These are phyloP conservation scores for Alcedo quadribrachys DNA, from an alignment of 2,797 vertebrate species.

Conservation along the genomic window DNA sequence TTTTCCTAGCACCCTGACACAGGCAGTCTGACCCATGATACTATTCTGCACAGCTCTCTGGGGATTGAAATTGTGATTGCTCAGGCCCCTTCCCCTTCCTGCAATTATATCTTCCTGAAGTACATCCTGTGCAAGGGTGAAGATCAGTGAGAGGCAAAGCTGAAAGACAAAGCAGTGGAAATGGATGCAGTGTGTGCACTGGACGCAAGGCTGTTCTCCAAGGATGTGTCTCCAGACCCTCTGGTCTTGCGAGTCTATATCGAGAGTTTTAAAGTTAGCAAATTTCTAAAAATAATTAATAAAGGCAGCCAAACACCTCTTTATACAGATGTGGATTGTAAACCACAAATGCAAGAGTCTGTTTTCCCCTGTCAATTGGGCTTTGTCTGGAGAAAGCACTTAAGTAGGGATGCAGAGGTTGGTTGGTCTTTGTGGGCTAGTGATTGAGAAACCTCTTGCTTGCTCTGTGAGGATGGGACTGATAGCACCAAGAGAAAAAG, in stretches of 20 bases:
- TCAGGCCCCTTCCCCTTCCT: constrained; percentile 42
- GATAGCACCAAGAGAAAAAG: background rate
- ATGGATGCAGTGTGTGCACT: background rate
- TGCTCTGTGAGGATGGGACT: background rate
- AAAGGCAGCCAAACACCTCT: background rate
- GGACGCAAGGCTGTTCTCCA: background rate
- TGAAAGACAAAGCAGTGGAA: background rate
- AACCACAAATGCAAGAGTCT: background rate
- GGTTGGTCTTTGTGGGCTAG: background rate
- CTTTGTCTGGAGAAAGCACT: background rate
- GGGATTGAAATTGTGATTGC: background rate
- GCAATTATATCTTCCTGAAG: constrained; percentile 41
- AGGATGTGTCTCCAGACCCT: background rate
- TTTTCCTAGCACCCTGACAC: background rate
- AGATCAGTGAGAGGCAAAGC: background rate
- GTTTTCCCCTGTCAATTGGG: background rate
- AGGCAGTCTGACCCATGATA: background rate
- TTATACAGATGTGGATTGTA: background rate
- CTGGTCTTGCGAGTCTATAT: background rate
- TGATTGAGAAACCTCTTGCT: background rate
- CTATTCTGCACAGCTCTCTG: background rate
- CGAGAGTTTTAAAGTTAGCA: background rate
- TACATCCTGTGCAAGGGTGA: constrained; percentile 59
- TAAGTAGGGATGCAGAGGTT: background rate
- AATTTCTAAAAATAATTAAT: background rate